Evolutionary conservation across 2,797 vertebrate species (phyloP).

Genomic region (Callimico goeldii): DNA sequence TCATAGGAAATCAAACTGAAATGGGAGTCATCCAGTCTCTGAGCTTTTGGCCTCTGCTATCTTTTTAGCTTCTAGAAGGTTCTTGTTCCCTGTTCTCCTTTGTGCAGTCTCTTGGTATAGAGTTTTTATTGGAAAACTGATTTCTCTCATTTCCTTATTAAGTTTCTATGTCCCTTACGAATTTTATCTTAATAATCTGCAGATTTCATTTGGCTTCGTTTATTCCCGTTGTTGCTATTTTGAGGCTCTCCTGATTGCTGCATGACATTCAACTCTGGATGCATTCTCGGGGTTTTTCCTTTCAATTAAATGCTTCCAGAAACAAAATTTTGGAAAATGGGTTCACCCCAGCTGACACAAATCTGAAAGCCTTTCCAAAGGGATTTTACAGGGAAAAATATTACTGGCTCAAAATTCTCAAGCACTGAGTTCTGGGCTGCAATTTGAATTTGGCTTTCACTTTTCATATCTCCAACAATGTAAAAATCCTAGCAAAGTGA

Average conservation of each 20-base stretch:
- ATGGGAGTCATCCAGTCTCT: background rate
- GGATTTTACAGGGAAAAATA: constrained; percentile 74
- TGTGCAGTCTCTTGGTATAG: background rate
- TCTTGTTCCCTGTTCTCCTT: background rate
- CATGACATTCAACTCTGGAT: constrained; percentile 68
- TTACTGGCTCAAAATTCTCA: constrained; percentile 38
- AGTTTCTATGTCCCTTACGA: constrained; percentile 64
- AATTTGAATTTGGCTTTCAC: constrained; percentile 60
- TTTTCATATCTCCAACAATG: constrained; percentile 43
- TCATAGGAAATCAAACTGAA: constrained; percentile 17
- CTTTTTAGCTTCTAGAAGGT: background rate
- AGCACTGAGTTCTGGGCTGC: constrained; percentile 46
- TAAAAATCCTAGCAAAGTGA: constrained; percentile 15
- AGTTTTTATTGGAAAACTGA: constrained; percentile 38
- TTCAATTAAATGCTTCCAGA: constrained; percentile 82
- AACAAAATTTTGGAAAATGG: constrained; percentile 74
- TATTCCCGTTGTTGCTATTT: constrained; percentile 68
- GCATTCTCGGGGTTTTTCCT: constrained; percentile 77
- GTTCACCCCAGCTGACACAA: constrained; percentile 78
- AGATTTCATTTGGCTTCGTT: constrained; percentile 79
- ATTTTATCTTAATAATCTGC: constrained; percentile 69
- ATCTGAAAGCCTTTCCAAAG: constrained; percentile 70
- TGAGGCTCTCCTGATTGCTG: constrained; percentile 15
- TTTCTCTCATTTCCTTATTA: constrained; percentile 42
- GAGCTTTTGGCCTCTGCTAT: background rate